Evolutionary conservation across 2,888 invertebrate species (phyloP), one percentile per base, ranked within the genome.

Genomic region (Punctoribates punctum): DNA sequence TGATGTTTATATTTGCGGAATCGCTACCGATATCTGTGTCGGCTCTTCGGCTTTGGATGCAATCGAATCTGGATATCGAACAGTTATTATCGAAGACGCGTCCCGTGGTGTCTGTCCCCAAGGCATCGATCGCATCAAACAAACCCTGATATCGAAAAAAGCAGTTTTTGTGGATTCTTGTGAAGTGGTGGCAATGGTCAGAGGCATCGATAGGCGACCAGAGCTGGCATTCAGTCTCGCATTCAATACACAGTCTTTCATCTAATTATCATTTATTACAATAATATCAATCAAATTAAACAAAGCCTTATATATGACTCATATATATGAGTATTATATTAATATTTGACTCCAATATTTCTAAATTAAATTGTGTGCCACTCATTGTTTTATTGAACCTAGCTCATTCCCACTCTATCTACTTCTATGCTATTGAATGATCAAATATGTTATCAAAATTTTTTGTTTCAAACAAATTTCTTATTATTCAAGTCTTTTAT

Each of bases 11-110:
- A 90, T 96, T 57, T 96, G 96, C 83, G 97, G 97, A 0, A 86
- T 97, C 78, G 97, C 97, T 0, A 95, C 94, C 82, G 97, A 97
- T 84, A 91, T 96, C 67, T 97, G 97, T 84, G 96, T 97, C 8
- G 93, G 76, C n/a, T 77, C 60, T 5, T 81, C 80, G 0, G 79
- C 80, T 0, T n/a, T 78, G 27, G 80, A 81, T 65, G 77, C 81
- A 76, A 84, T 94, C n/a, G 92, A 92, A 0, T 91, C 92, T 81
- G 96, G 95, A 0, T 96, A 94, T 85, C 88, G 95, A 79, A 92
- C 96, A 15, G 88, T 94, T 73, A 85, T 96, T 42, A 88, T 96
- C 13, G 94, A 96, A 81, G 95, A 96, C 85, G 95, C 94, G 79
- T 90, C 92, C 81, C 88, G 95, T 72, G 96, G 96, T 1, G 94